Conservation (phyloP, 37 sponge, comb jelly and placozoan genomes). For the Tethya wilhelma region DNA sequence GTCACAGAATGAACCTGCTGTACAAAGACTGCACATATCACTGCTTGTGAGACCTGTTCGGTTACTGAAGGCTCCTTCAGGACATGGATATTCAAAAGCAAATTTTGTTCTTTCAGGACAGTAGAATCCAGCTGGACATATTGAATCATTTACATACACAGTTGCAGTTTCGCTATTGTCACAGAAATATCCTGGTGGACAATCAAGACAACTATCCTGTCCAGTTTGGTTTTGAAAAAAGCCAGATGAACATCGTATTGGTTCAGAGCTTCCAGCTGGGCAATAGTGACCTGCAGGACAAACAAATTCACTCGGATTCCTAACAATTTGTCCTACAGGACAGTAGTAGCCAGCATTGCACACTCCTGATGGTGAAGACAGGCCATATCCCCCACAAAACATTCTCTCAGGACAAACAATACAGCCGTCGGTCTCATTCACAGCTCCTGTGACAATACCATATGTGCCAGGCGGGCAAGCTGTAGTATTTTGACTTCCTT, state of each 20-base stretch:
- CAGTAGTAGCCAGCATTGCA: background rate
- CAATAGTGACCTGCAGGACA: too few relatives aligned
- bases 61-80: background rate
- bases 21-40: background rate
- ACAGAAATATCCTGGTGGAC: background rate
- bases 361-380: conserved; percentile 4
- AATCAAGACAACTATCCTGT: background rate
- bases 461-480: conserved; percentile 1
- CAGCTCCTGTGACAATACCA: background rate
- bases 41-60: background rate
- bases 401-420: background rate
- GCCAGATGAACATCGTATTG: conserved; percentile 3
- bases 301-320: background rate
- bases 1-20: conserved; percentile 1
- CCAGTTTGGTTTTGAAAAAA: conserved; percentile 3
- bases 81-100: background rate
- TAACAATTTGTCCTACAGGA: background rate
- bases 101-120: background rate
- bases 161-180: background rate
- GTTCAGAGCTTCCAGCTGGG: background rate
- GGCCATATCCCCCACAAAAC: background rate
- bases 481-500: background rate
- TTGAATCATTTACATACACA: background rate
- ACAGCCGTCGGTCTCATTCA: background rate
- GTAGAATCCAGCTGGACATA: conserved; percentile 7